A percentile compares a stretch with the other conserved stretches of the same genome.
Evolutionary conservation across 1,140 invertebrate species (phyloP).

Genomic region (Micrasema longulum): DNA sequence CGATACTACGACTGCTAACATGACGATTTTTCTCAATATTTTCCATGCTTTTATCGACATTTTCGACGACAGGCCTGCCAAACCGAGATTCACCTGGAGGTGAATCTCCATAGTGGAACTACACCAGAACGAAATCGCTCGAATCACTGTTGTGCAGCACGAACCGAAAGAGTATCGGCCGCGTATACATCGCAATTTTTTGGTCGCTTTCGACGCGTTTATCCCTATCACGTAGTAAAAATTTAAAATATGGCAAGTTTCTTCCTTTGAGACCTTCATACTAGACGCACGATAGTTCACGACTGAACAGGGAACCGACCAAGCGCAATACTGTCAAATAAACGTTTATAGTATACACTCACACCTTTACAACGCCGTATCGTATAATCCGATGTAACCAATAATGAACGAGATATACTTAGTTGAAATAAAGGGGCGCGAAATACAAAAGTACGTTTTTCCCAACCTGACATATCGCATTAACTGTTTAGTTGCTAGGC

Average conservation of each 20-base stretch:
- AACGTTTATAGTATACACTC: constrained; percentile 14
- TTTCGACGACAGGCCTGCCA: constrained; percentile 24
- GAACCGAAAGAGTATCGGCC: background rate
- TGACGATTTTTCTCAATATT: constrained; percentile 10
- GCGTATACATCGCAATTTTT: background rate
- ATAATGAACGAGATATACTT: constrained; percentile 12
- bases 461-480: no score
- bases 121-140: constrained; percentile 1
- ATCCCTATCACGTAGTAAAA: no score
- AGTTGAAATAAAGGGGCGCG: no score
- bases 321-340: constrained; percentile 42
- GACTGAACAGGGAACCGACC: no score
- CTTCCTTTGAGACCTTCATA: no score
- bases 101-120: no score
- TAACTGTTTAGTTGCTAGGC: no score
- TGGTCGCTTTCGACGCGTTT: no score
- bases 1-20: constrained; percentile 4
- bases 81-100: no score
- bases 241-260: no score
- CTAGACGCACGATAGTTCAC: no score
- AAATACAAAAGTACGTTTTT: no score
- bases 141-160: constrained; percentile 1
- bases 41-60: constrained; percentile 16
- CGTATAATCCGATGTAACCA: background rate
- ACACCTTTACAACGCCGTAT: constrained; percentile 1